Base-by-base conservation (phyloP, 1,140 invertebrate species). In the Rhopalosiphum maidis region DNA sequence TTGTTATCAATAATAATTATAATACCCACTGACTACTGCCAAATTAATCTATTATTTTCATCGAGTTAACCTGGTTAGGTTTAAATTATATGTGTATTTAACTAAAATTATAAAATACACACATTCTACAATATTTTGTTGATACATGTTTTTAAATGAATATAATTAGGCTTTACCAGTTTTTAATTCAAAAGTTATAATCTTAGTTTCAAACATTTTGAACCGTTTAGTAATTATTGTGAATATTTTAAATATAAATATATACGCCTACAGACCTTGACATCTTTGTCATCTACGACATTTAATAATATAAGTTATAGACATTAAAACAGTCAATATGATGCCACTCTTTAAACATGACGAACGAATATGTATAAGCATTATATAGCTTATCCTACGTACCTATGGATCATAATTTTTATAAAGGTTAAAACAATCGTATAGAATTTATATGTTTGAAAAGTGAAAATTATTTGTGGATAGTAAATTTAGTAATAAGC, bases 401-500 rank as follows among this genome's bases (percentile, higher is more conserved):
- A 77, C 60, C 60, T n/a, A n/a, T 15, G 60, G 11, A n/a, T 77
- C 18, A 77, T 77, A 77, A 77, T 77, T 77, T n/a, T 77, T 77
- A 5, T 77, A 77, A 77, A 77, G 60, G 60, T 77, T 77, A 54
- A 54, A 54, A 54, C 30, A 77, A 77, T 68, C 30, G 60, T 68
- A 18, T 35, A 77, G n/a, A n/a, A n/a, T 60, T 77, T 77, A 77
- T 77, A 77, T 77, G n/a, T 43, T 43, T 43, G 41, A 9, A 86
- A 86, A 43, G 83, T 86, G 37, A 86, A 77, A 77, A 77, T 77
- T 77, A 77, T 68, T 68, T 77, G 60, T 68, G 60, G 60, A 68
- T 68, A 77, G 30, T 77, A 77, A 43, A 86, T 86, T 86, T 86
- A 86, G 83, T 86, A 86, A 86, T 41, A 41, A 86, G 83, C 83